Evolutionary conservation across 1,140 invertebrate species (phyloP), one percentile per base, ranked within the genome.

Genomic region (Holotrichia oblita): DNA sequence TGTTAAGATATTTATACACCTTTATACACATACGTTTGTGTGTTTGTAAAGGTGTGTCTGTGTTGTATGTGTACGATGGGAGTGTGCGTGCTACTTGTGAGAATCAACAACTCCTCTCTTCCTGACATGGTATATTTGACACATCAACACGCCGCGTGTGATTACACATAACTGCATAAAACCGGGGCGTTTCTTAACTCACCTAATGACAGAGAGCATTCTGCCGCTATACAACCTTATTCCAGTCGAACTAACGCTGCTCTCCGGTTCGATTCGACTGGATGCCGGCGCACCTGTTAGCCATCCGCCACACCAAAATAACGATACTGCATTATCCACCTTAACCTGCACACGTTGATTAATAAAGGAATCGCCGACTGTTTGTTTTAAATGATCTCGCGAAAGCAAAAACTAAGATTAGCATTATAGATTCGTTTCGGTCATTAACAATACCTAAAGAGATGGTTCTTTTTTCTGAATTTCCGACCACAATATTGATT

Each of bases 101-200:
- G 61, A 69, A 69, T 69, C 61, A 69, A 69, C 61, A 69, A 69
- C 61, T 69, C 61, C 27, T 48, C 76, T 76, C 72, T 64, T 79
- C 40, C 78, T 78, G 79, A 79, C 78, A 80, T 77, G 78, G 69
- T 78, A 78, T 81, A 82, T 80, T 82, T 82, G 81, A 82, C 81
- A 82, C 81, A 82, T 82, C 78, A 80, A 78, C 81, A 77, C 80
- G 61, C 22, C 80, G 76, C 79, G 75, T 82, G 81, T 82, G 78
- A 82, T 82, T 82, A 82, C 81, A 79, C 78, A 76, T 80, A 81
- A 81, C 69, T 79, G 81, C 77, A 81, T 82, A 82, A 82, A 82
- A 81, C 78, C 79, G 69, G 81, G 81, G 81, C 81, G 81, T 82
- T 81, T 82, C 81, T 82, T 82, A 79, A 69, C 75, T 80, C 73